These are phyloP conservation scores for Coenonympha glycerion DNA, from an alignment of 2,888 invertebrate genomes.

Conservation along the genomic window DNA sequence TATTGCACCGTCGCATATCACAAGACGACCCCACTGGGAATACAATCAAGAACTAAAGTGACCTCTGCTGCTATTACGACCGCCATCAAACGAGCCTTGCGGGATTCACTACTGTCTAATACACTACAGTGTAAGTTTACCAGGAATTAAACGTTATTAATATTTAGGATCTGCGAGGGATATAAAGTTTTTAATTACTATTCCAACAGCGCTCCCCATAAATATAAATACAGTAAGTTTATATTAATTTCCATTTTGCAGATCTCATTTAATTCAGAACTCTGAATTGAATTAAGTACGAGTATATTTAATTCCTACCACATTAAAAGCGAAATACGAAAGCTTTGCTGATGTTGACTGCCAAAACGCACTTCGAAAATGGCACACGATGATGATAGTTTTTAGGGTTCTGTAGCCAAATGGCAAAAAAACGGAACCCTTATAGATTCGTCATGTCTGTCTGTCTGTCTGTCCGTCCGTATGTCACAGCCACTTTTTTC, in stretches of 20 bases:
- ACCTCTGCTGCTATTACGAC: slow-evolving; percentile 1
- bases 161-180: slow-evolving; percentile 4
- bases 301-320: no score
- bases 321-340: no score
- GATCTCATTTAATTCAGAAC: no score
- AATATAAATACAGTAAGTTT: not conserved
- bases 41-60: slow-evolving; percentile 4
- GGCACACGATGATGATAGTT: no score
- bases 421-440: no score
- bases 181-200: slow-evolving; percentile 24
- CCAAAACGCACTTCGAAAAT: no score
- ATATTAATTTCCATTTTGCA: not conserved
- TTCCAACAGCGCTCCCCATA: slow-evolving; percentile 20
- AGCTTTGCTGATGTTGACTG: no score
- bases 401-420: no score
- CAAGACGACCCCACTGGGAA: slow-evolving; percentile 3
- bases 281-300: no score
- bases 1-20: slow-evolving; percentile 5
- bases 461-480: no score
- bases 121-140: not conserved
- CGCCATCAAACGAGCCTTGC: not conserved
- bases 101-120: slow-evolving; percentile 4
- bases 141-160: slow-evolving; percentile 7
- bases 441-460: no score
- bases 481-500: no score